phyloP scores from a whole-genome alignment of 2,888 invertebrate species.

The Protodeltote pygarga region DNA sequence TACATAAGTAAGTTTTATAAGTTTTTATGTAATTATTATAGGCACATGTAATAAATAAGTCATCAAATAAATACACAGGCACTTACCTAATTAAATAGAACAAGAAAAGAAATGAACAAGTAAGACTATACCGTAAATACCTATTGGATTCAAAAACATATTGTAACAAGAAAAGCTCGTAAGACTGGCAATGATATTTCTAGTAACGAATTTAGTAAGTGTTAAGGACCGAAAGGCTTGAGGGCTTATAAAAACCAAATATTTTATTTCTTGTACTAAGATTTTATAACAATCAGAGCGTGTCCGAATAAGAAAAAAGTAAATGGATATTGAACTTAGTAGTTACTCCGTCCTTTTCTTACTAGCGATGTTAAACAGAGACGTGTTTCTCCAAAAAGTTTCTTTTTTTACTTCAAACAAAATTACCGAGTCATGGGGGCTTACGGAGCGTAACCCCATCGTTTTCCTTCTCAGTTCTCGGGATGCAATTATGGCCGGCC shows the following conservation, averaged over 20 bases:
- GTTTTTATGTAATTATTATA: too few relatives aligned
- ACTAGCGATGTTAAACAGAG: conserved; percentile 51
- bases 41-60: too few relatives aligned
- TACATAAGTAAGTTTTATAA: too few relatives aligned
- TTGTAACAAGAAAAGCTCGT: too few relatives aligned
- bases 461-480: conserved; percentile 77
- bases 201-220: conserved; percentile 24
- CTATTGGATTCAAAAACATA: too few relatives aligned
- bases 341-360: conserved; percentile 55
- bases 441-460: conserved; percentile 75
- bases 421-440: conserved; percentile 74
- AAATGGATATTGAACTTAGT: conserved; percentile 68
- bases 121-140: too few relatives aligned
- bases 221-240: conserved; percentile 26
- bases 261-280: conserved; percentile 47
- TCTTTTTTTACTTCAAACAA: conserved; percentile 59
- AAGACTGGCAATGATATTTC: too few relatives aligned
- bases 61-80: too few relatives aligned
- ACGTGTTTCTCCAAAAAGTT: conserved; percentile 36
- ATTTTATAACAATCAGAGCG: conserved; percentile 51
- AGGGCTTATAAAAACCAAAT: conserved; percentile 46
- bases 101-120: too few relatives aligned
- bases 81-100: too few relatives aligned
- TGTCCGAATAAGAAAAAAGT: conserved; percentile 69
- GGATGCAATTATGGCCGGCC: conserved; percentile 78